Evolutionary conservation across 2,113 vertebrate species (phyloP).

Genomic region (Notarius lentiginosus): DNA sequence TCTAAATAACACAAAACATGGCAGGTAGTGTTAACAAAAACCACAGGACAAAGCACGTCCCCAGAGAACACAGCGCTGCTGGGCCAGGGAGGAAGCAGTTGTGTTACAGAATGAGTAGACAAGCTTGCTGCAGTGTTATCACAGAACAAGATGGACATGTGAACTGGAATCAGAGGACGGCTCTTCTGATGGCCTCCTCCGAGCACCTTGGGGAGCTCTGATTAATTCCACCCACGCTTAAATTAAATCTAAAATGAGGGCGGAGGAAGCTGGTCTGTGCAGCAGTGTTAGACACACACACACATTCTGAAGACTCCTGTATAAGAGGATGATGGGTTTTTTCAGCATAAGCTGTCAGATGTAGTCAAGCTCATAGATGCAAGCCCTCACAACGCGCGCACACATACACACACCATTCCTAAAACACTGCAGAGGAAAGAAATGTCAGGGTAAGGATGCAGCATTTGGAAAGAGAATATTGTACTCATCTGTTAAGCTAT

Average conservation of each 20-base stretch:
- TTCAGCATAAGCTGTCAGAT: conserved; percentile 67
- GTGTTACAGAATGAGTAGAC: not conserved
- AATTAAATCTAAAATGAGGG: conserved; percentile 46
- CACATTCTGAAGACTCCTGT: conserved; percentile 52
- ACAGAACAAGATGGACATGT: conserved; percentile 26
- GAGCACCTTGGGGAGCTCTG: conserved; percentile 28
- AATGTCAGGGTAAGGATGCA: conserved; percentile 24
- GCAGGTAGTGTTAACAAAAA: conserved; percentile 7
- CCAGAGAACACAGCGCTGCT: not conserved
- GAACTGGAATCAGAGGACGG: conserved; percentile 6
- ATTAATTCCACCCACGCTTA: conserved; percentile 49
- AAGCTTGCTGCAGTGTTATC: not conserved
- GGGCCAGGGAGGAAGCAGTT: not conserved
- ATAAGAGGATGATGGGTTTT: conserved; percentile 64
- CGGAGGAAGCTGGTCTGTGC: conserved; percentile 31
- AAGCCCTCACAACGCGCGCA: conserved; percentile 14
- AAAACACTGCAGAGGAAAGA: conserved; percentile 17
- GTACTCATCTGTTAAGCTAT: not conserved
- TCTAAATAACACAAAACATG: conserved; percentile 11
- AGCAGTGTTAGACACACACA: conserved; percentile 27
- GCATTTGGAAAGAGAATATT: conserved; percentile 17
- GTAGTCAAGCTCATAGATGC: conserved; percentile 60
- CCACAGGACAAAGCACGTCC: conserved; percentile 11
- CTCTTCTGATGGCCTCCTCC: conserved; percentile 19
- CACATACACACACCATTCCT: conserved; percentile 21